phyloP scores from a whole-genome alignment of 2,797 vertebrate genomes.

The Centropyge bicolor region DNA sequence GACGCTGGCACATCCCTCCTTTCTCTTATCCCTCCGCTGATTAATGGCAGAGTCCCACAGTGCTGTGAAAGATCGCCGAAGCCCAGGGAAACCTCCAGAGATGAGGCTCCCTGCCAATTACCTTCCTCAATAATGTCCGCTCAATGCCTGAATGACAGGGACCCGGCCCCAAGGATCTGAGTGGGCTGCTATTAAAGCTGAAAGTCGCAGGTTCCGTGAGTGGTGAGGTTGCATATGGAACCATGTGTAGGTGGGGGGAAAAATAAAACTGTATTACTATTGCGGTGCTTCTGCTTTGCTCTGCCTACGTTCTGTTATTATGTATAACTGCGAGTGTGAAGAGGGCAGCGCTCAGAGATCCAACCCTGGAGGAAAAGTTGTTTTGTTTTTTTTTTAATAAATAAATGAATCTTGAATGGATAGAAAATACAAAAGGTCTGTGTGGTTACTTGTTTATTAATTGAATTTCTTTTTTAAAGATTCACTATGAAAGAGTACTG shows the following conservation, averaged over 20 bases:
- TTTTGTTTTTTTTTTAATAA: background rate
- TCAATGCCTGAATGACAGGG: conserved; percentile 81
- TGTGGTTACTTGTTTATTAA: background rate
- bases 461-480: background rate
- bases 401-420: background rate
- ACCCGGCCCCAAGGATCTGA: conserved; percentile 66
- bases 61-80: conserved; percentile 78
- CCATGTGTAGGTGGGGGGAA: conserved; percentile 38
- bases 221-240: conserved; percentile 61
- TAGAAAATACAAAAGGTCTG: background rate
- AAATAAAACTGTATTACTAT: conserved; percentile 52
- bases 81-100: conserved; percentile 82
- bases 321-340: conserved; percentile 9
- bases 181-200: conserved; percentile 67
- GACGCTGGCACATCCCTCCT: conserved; percentile 73
- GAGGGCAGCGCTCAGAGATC: conserved; percentile 21
- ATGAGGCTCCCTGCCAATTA: conserved; percentile 84
- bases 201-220: conserved; percentile 55
- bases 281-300: conserved; percentile 19
- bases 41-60: conserved; percentile 81
- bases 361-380: background rate
- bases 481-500: background rate
- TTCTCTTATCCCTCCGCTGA: conserved; percentile 79
- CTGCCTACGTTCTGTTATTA: conserved; percentile 27
- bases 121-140: conserved; percentile 83